Evolutionary conservation across 2,797 vertebrate genomes (phyloP), one percentile per base, ranked within the genome.

Genomic region (Cossypha dichroa): DNA sequence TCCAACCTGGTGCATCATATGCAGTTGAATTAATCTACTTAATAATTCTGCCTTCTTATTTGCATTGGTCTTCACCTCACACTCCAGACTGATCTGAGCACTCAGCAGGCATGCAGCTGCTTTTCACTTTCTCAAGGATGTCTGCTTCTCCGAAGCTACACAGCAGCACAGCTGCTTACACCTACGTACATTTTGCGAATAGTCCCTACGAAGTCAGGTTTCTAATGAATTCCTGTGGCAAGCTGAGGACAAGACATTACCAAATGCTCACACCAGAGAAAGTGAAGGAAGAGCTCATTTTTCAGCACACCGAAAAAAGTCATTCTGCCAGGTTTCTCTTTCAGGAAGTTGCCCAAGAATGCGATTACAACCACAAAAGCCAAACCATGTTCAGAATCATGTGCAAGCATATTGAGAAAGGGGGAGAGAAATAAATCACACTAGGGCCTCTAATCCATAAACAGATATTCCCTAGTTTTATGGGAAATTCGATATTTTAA

Each of bases 311-410:
- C 19, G 49, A 15, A 38, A 75, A 13, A 68, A 59, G 14, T 76
- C 48, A 72, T 59, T 33, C 46, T 38, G 49, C 62, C 56, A 73
- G 86, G 84, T 89, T 95, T 85, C 75, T 82, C 45, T 74, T 89
- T 93, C 86, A 96, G 92, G 92, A 97, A 96, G 89, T 94, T 87
- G 67, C 86, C 56, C 67, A 82, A 88, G 91, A 92, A 92, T 13
- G 51, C 5, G 16, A 93, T 51, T 85, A 62, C 79, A 93, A 51
- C 86, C 92, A 96, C 88, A 86, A 88, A 89, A 81, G 10, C 31
- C 48, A 78, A 90, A 81, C 18, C 60, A 55, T 0, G 17, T 59
- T 94, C 51, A 52, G 84, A 81, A 84, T 62, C 40, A 40, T 5
- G 51, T 4, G 31, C 64, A 75, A 22, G 20, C 49, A 81, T 29